Conservation (phyloP, 1,140 invertebrate species). For the Drosophila malerkotliana region DNA sequence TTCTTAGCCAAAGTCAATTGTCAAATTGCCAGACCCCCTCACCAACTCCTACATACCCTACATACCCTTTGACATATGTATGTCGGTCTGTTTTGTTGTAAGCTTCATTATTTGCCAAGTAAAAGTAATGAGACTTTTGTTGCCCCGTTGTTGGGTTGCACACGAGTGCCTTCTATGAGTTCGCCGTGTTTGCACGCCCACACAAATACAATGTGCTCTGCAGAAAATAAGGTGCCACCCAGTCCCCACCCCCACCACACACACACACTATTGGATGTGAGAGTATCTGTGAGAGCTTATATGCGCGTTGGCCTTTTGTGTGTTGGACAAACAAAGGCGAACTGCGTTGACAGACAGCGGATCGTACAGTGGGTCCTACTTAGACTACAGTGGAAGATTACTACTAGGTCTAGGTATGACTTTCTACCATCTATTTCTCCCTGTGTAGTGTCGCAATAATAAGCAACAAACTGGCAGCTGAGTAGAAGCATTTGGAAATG, state of each 20-base stretch:
- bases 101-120: slow-evolving; percentile 80
- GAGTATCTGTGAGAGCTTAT: slow-evolving; percentile 29
- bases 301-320: slow-evolving; percentile 67
- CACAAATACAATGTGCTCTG: slow-evolving; percentile 36
- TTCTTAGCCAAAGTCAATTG: slow-evolving; percentile 66
- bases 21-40: slow-evolving; percentile 53
- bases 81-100: slow-evolving; percentile 44
- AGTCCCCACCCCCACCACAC: neutral
- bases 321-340: slow-evolving; percentile 74
- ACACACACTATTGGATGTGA: neutral
- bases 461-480: slow-evolving; percentile 19
- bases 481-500: slow-evolving; percentile 60
- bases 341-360: slow-evolving; percentile 66
- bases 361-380: slow-evolving; percentile 28
- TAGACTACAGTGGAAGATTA: too few relatives aligned
- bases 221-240: slow-evolving; percentile 50
- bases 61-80: slow-evolving; percentile 13
- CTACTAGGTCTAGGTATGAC: too few relatives aligned
- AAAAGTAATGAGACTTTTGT: slow-evolving; percentile 82
- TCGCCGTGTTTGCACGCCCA: slow-evolving; percentile 58
- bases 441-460: slow-evolving; percentile 5
- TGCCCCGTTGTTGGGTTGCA: slow-evolving; percentile 76
- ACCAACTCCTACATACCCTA: slow-evolving; percentile 16
- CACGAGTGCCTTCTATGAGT: slow-evolving; percentile 74
- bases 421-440: too few relatives aligned